Percentiles rank a stretch among this genome's conserved stretches.
phyloP scores from a whole-genome alignment of 2,888 invertebrate species.

The Tenthredo distinguenda region DNA sequence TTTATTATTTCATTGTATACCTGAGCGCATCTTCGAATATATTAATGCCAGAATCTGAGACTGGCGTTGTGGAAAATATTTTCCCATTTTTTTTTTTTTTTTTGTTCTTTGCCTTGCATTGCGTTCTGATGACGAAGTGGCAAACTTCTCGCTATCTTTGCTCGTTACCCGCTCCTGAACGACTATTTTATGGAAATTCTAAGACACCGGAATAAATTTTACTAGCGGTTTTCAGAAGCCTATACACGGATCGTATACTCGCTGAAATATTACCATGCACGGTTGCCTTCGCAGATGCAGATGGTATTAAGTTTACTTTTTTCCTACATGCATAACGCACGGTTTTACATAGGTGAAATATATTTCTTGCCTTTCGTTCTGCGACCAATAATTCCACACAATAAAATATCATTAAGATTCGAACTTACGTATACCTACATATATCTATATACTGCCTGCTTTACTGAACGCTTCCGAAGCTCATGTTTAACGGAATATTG shows the following conservation, averaged over 20 bases:
- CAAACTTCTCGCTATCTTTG: constrained; percentile 36
- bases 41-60: not conserved
- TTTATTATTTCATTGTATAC: not conserved
- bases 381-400: not conserved
- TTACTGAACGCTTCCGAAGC: not conserved
- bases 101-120: not conserved
- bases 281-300: not conserved
- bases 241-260: constrained; percentile 7
- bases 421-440: not conserved
- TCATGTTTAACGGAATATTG: not conserved
- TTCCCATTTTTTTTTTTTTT: constrained; percentile 5
- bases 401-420: not conserved
- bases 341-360: not conserved
- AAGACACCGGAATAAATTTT: constrained; percentile 23
- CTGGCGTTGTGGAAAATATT: constrained; percentile 27
- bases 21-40: not conserved
- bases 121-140: constrained; percentile 29
- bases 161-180: constrained; percentile 31
- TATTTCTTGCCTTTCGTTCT: not conserved
- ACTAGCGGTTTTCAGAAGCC: not conserved
- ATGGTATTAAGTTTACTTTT: not conserved
- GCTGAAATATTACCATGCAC: constrained; percentile 2
- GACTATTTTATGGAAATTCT: constrained; percentile 34
- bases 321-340: not conserved
- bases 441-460: not conserved